phyloP scores from a whole-genome alignment of 92 coral and sea anemone genomes.

The Bergia sp. region DNA sequence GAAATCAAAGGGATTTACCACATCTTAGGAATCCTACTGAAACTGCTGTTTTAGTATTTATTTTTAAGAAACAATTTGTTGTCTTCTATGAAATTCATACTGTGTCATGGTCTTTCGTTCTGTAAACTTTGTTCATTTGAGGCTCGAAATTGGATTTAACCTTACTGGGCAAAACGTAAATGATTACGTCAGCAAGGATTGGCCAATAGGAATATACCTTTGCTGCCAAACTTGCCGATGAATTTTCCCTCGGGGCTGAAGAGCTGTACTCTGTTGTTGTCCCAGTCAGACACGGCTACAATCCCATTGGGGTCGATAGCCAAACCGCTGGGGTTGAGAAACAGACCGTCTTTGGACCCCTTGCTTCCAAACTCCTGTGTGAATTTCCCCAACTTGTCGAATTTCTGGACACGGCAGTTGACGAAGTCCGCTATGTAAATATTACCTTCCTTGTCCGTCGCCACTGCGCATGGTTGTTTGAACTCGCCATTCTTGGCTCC shows the following conservation, averaged over 20 bases:
- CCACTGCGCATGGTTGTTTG: conserved; percentile 87
- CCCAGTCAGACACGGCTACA: conserved; percentile 92
- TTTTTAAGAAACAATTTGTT: too few relatives aligned
- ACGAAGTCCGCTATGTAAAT: conserved; percentile 87
- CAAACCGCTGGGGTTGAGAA: conserved; percentile 92
- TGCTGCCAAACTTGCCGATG: conserved; percentile 81
- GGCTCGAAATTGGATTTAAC: too few relatives aligned
- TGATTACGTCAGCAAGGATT: too few relatives aligned
- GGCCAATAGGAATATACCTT: conserved; percentile 58
- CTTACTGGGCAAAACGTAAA: too few relatives aligned
- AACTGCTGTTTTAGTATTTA: too few relatives aligned
- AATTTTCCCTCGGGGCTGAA: conserved; percentile 89
- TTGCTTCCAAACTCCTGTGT: conserved; percentile 77
- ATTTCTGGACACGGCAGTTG: conserved; percentile 87
- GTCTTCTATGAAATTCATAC: too few relatives aligned
- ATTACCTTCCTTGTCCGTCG: conserved; percentile 79
- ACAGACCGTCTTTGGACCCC: conserved; percentile 89
- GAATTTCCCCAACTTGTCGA: conserved; percentile 83
- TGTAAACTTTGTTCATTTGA: too few relatives aligned
- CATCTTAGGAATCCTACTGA: too few relatives aligned
- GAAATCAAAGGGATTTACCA: too few relatives aligned
- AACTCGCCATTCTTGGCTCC: conserved; percentile 90
- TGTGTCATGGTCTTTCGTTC: too few relatives aligned
- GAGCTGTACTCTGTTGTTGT: conserved; percentile 86
- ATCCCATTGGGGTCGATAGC: conserved; percentile 80